Evolutionary conservation across 2,888 invertebrate genomes (phyloP).

Genomic region (Diabrotica balteata): DNA sequence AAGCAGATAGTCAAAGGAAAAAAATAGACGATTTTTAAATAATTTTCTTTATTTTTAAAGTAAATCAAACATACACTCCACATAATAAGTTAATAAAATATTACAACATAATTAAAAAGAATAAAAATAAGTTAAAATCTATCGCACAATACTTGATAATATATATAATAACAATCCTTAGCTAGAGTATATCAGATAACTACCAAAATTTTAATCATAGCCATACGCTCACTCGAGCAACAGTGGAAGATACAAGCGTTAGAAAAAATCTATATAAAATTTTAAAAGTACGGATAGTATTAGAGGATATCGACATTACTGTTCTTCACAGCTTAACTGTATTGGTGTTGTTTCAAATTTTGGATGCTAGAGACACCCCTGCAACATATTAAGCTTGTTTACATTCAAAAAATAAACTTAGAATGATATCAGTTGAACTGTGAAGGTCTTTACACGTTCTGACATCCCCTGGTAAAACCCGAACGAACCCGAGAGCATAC

Average conservation of each 20-base stretch:
- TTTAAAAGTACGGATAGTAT: too few relatives aligned
- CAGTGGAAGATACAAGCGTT: conserved; percentile 8
- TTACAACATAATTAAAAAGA: conserved; percentile 51
- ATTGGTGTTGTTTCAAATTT: too few relatives aligned
- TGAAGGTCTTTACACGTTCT: not conserved
- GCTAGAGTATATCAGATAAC: conserved; percentile 39
- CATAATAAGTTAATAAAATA: conserved; percentile 53
- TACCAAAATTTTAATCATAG: conserved; percentile 17
- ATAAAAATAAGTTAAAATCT: conserved; percentile 51
- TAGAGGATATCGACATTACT: too few relatives aligned
- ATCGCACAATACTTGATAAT: conserved; percentile 45
- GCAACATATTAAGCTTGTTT: too few relatives aligned
- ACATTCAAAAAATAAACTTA: too few relatives aligned
- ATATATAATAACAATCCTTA: conserved; percentile 48
- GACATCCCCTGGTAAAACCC: conserved; percentile 20
- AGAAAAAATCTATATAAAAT: not conserved
- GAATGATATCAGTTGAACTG: not conserved
- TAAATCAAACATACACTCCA: conserved; percentile 52
- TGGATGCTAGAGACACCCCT: too few relatives aligned
- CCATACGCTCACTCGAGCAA: conserved; percentile 2
- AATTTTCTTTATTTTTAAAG: conserved; percentile 40
- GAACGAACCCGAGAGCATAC: conserved; percentile 2
- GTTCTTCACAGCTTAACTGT: too few relatives aligned
- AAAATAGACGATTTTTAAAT: not conserved
- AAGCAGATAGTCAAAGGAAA: too few relatives aligned